These are phyloP conservation scores for Synergus laeviventris DNA, from an alignment of 2,888 invertebrate species.

Conservation along the genomic window DNA sequence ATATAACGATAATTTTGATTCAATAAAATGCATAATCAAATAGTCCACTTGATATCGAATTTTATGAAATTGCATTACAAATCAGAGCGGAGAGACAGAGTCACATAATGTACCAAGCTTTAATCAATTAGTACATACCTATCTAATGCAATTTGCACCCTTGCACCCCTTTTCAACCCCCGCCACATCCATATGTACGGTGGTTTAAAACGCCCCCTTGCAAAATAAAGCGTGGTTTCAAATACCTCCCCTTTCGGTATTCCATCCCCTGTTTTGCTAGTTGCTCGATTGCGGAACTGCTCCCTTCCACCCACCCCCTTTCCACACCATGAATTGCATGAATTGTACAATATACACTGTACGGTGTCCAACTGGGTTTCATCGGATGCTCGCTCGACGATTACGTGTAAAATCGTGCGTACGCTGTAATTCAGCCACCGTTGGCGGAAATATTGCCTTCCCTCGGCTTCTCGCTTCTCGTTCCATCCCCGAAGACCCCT, in stretches of 20 bases:
- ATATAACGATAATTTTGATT: not conserved
- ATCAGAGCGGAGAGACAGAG: conserved; percentile 20
- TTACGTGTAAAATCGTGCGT: conserved; percentile 37
- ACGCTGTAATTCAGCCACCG: conserved; percentile 39
- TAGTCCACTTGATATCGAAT: not conserved
- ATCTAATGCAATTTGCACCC: conserved; percentile 66
- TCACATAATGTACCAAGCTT: conserved; percentile 59
- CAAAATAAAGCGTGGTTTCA: conserved; percentile 63
- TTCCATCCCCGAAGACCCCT: conserved; percentile 56
- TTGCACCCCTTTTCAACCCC: conserved; percentile 48
- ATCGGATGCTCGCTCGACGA: conserved; percentile 27
- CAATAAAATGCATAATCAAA: not conserved
- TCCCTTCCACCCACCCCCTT: not conserved
- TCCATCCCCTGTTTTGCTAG: conserved; percentile 28
- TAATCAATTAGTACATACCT: conserved; percentile 69
- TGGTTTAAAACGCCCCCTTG: conserved; percentile 63
- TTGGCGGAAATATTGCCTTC: conserved; percentile 11
- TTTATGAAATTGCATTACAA: conserved; percentile 20
- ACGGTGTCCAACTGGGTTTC: conserved; percentile 32
- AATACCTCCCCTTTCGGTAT: conserved; percentile 47
- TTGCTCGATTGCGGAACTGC: conserved; percentile 31
- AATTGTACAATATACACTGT: not conserved
- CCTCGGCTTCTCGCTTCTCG: conserved; percentile 1
- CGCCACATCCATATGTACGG: conserved; percentile 65
- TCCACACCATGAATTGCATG: not conserved